These are phyloP conservation scores for Ostrea denselamellosa DNA, from an alignment of 1,140 invertebrate species.

Conservation along the genomic window DNA sequence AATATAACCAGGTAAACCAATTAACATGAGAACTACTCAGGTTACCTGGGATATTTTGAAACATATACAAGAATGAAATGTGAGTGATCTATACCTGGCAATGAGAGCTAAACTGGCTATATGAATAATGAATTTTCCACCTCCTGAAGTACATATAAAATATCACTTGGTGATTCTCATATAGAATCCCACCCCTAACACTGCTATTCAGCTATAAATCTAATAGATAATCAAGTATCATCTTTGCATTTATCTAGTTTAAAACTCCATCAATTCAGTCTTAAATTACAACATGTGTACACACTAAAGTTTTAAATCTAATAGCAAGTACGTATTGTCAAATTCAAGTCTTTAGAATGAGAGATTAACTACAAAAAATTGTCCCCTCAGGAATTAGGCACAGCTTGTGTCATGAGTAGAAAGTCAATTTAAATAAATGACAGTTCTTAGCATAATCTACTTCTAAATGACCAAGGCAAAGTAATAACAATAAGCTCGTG, in stretches of 20 bases:
- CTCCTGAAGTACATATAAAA: too few species aligned
- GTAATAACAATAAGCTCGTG: not conserved
- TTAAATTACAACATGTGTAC: not conserved
- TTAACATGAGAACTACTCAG: too few species aligned
- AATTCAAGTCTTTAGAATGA: not conserved
- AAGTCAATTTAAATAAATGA: slow-evolving; percentile 21
- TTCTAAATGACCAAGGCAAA: slow-evolving; percentile 14
- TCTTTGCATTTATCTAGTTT: not conserved
- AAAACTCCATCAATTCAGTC: not conserved
- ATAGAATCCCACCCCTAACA: not conserved
- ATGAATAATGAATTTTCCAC: too few species aligned
- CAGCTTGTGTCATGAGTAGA: slow-evolving; percentile 5
- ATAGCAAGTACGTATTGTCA: not conserved
- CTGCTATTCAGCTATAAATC: not conserved
- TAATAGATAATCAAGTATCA: slow-evolving; percentile 7
- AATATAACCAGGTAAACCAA: too few species aligned
- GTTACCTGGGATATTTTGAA: too few species aligned
- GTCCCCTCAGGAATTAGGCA: slow-evolving; percentile 8
- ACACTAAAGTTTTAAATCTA: not conserved
- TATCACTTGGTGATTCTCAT: not conserved
- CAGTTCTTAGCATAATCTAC: not conserved
- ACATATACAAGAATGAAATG: too few species aligned
- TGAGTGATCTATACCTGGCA: too few species aligned
- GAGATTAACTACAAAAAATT: slow-evolving; percentile 6
- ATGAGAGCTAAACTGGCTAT: too few species aligned